Conservation (phyloP, 2,113 vertebrate genomes). For the Cacatua alba region DNA sequence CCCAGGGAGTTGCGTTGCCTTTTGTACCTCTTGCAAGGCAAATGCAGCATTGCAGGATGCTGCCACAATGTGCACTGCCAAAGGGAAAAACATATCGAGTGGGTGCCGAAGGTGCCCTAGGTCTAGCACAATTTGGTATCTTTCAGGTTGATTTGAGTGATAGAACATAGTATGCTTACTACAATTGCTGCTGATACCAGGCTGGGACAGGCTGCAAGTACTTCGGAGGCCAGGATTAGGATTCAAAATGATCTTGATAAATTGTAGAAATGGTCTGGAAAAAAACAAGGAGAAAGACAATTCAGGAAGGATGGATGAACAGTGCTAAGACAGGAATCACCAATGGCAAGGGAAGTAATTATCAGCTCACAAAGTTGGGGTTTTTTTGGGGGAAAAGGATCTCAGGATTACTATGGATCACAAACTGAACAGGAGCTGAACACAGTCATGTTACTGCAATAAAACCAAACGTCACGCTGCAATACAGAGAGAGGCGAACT, state of each 20-base stretch:
- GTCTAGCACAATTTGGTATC: background rate
- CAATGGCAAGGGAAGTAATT: background rate
- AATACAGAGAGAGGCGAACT: background rate
- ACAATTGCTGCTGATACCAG: constrained; percentile 7
- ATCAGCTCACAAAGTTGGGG: background rate
- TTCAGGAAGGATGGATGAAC: background rate
- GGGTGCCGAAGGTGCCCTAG: background rate
- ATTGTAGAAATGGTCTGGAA: constrained; percentile 62
- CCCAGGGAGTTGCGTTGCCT: rapidly evolving
- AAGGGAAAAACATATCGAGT: rapidly evolving
- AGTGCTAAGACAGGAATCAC: background rate
- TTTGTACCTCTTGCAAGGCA: background rate
- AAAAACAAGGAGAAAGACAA: constrained; percentile 2
- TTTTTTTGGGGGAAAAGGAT: background rate
- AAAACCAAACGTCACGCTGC: background rate
- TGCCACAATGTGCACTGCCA: background rate
- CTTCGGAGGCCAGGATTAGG: constrained; percentile 55
- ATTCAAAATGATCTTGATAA: constrained; percentile 60
- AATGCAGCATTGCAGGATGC: background rate
- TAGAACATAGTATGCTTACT: constrained; percentile 36
- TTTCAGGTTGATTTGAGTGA: background rate
- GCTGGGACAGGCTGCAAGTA: constrained; percentile 40
- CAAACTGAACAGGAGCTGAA: background rate
- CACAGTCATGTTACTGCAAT: background rate
- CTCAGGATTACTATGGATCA: background rate